Base-by-base conservation (phyloP, 2,113 vertebrate genomes). In the Fregata magnificens region DNA sequence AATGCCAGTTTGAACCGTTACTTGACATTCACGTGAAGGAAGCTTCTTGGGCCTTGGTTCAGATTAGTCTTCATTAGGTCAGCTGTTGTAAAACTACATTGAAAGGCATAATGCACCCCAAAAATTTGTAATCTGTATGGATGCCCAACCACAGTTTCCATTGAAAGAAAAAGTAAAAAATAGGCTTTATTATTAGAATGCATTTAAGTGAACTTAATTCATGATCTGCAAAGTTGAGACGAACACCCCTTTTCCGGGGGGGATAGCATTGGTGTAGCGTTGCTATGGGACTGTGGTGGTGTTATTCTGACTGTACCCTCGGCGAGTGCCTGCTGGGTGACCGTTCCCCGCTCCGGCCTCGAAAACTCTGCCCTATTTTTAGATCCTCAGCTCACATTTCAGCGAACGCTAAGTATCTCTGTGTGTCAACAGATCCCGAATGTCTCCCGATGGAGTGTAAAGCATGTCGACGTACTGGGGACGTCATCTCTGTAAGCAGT, bases 341-440 rank as follows among this genome's bases (percentile, higher is more conserved):
- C 84, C 65, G 44, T 95, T 93, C 78, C 40, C 45, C 42, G 58
- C 84, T 82, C 82, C 93, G 86, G 71, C 84, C 90, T 88, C n/a
- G 93, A 96, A 93, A 94, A 50, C 56, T 86, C 80, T 71, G 91
- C 61, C 84, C 94, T 98, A 98, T 98, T 97, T 98, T 98, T 98
- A 98, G 97, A 81, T 65, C 74, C 90, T 96, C 93, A 93, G 95
- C 96, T 98, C 98, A 96, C n/a, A 82, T 72, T 92, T 82, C 95
- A 94, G 90, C 82, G 21, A 93, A 84, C 34, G 28, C 87, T 14
- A 38, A 59, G 53, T 59, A 62, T 56, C 82, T 85, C 62, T 92
- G 59, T 67, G 91, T 91, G 95, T 96, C 97, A 98, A 93, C 90
- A 94, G 82, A 89, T 93, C 91, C 89, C 38, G 15, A 94, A 93